phyloP scores from a whole-genome alignment of 1,140 invertebrate genomes.

The Berghia stephanieae region DNA sequence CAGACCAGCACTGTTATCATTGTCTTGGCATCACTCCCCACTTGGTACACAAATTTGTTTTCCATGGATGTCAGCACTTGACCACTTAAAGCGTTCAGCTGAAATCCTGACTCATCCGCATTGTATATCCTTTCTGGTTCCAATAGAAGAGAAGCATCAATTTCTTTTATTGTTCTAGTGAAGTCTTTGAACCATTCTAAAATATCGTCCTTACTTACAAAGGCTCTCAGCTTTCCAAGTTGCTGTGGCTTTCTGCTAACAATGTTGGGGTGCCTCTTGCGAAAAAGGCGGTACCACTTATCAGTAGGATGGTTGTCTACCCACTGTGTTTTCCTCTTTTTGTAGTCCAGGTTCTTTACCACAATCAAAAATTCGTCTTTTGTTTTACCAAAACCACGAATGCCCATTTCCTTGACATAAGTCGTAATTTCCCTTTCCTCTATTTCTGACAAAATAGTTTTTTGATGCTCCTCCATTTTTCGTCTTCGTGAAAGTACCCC shows the following conservation, averaged over 20 bases:
- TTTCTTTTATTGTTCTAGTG: neutral
- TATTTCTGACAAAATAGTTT: neutral
- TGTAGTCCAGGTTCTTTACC: neutral
- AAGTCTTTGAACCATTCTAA: neutral
- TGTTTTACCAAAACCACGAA: neutral
- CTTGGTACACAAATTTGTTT: neutral
- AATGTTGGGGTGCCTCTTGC: neutral
- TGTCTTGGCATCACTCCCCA: neutral
- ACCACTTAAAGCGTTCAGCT: neutral
- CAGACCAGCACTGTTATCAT: conserved; percentile 1
- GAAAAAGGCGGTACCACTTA: neutral
- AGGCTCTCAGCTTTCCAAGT: neutral
- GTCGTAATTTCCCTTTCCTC: neutral
- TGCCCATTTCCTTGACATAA: neutral
- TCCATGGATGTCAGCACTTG: neutral
- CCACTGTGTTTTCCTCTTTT: neutral
- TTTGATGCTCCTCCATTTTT: neutral
- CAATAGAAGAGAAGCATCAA: neutral
- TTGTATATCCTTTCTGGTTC: neutral
- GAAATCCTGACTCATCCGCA: neutral
- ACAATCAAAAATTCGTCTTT: neutral
- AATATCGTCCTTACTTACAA: neutral
- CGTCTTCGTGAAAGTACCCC: neutral
- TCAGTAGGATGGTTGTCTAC: neutral
- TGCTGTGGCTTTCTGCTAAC: neutral